Evolutionary conservation across 2,113 vertebrate genomes (phyloP), one percentile per base, ranked within the genome.

Genomic region (Syngnathoides biaculeatus): DNA sequence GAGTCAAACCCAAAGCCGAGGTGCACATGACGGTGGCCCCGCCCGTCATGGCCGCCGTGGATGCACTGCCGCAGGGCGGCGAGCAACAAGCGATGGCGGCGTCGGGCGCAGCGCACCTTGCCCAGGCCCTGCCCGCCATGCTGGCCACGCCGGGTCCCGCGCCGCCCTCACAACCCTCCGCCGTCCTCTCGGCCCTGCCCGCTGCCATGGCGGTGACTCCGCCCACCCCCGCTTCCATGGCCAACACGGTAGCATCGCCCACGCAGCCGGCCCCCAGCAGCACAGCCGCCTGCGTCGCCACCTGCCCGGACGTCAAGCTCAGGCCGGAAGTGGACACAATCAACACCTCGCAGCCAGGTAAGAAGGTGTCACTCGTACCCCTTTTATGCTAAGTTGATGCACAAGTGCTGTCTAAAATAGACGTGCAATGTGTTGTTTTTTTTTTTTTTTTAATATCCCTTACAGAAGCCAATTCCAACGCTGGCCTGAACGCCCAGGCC

Each of bases 1-100:
- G 97, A 20, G 89, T 94, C 72, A 99, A 99, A 86, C 92, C 95
- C 59, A 99, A 99, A 86, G 86, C 94, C 0, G 97, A 99, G 81
- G 89, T 96, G 59, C 97, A 98, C 5, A 92, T 98, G 74, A 89
- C 96, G 7, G 93, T 95, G 90, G 92, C 94, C n/a, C 83, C 95
- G 20, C 94, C 96, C 0, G 94, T 95, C 58, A 93, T 95, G 56
- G 93, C 95, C 50, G 84, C 95, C 10, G 89, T 98, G 82, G 96
- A 98, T 76, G 94, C 95, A 0, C 84, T 95, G 64, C 90, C 81
- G 58, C 95, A 95, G 38, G 93, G 87, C 0, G 73, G 86, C 3
- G 96, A 98, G 66, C 95, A 95, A 84, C 95, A 96, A 79, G 84
- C 86, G 0, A 85, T 93, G 22, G 91, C 93, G 10, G 91, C 93